Evolutionary conservation across 2,888 invertebrate species (phyloP), one percentile per base, ranked within the genome.

Genomic region (Sminthurides aquaticus): DNA sequence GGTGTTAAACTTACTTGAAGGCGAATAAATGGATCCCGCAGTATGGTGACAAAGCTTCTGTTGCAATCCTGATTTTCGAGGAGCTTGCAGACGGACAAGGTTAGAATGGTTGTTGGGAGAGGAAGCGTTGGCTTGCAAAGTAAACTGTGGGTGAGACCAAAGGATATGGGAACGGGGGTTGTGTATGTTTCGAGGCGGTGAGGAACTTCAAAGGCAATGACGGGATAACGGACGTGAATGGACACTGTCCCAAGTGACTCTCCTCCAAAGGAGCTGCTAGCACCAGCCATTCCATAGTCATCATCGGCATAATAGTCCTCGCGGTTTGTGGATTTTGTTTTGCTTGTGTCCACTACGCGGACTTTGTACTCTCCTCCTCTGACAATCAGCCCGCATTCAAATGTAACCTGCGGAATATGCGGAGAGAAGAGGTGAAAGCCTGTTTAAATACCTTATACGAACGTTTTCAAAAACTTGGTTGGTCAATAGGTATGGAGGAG

Each of bases 361-460:
- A 86, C 78, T 66, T 82, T 81, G 76, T 85, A 86, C 60, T 81
- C 83, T 59, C 89, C 89, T 11, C 88, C 89, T 75, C 84, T 82
- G 29, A 87, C 84, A 77, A 89, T 87, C 76, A 87, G 85, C 1
- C 88, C 88, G 76, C 89, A 89, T 1, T 87, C 87, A 70, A 86
- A 78, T 0, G 82, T 82, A 8, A 73, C 71, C 72, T 73, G 55
- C 18, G n/a, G n/a, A n/a, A n/a, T n/a, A n/a, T n/a, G n/a, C 25
- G 29, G 25, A 58, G 26, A 11, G 24, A n/a, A n/a, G n/a, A n/a
- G n/a, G n/a, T n/a, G n/a, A n/a, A n/a, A n/a, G n/a, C n/a, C n/a
- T n/a, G n/a, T n/a, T n/a, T n/a, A n/a, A n/a, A n/a, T n/a, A n/a
- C n/a, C n/a, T n/a, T n/a, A n/a, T n/a, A n/a, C n/a, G n/a, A n/a